A percentile compares a stretch with the other conserved stretches of the same genome.
These are phyloP conservation scores for Pristionchus fissidentatus DNA, from an alignment of 2,888 invertebrate species.

Conservation along the genomic window DNA sequence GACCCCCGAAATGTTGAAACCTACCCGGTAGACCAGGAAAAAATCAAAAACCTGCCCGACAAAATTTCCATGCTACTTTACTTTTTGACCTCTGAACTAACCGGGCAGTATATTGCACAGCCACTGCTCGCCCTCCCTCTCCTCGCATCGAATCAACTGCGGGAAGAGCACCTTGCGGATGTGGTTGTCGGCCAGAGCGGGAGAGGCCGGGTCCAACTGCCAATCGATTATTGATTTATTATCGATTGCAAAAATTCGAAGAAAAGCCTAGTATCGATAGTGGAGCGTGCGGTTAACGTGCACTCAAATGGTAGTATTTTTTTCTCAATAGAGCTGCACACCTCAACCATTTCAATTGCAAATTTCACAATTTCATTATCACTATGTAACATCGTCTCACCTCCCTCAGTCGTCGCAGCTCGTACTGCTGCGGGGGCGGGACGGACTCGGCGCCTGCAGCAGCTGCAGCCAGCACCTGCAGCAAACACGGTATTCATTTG, in stretches of 20 bases:
- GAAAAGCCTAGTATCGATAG: too few species aligned
- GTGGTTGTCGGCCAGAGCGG: background rate
- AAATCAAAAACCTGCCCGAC: too few species aligned
- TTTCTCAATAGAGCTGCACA: too few species aligned
- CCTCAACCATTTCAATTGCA: too few species aligned
- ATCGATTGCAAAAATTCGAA: background rate
- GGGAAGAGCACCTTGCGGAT: conserved; percentile 47
- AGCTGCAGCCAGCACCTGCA: conserved; percentile 51
- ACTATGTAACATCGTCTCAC: too few species aligned
- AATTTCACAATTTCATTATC: too few species aligned
- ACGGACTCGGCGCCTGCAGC: conserved; percentile 57
- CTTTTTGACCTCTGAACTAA: background rate
- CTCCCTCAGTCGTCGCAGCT: conserved; percentile 60
- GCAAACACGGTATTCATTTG: too few species aligned
- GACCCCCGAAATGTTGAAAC: too few species aligned
- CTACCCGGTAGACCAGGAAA: background rate
- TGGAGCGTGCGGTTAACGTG: too few species aligned
- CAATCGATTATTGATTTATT: background rate
- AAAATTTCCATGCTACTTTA: too few species aligned
- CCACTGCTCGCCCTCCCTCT: background rate
- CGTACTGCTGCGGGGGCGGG: conserved; percentile 74
- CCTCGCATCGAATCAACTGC: conserved; percentile 24
- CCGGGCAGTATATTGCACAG: conserved; percentile 46
- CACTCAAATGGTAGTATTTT: too few species aligned
- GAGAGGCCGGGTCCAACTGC: conserved; percentile 19